Evolutionary conservation across 1,140 invertebrate species (phyloP).

Genomic region (Pseudomyrmex flavicornis): DNA sequence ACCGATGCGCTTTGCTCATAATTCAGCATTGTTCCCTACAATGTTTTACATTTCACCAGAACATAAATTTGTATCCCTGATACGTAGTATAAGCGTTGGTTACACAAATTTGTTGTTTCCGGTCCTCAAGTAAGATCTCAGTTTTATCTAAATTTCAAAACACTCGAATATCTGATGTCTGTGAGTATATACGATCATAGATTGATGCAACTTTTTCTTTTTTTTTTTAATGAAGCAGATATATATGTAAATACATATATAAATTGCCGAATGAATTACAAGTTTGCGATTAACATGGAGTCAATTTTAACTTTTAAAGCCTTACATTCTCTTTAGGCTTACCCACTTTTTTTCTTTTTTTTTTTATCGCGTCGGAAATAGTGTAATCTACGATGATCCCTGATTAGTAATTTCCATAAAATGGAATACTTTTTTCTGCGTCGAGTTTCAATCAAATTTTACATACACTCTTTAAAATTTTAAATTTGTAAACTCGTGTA

Average conservation of each 20-base stretch:
- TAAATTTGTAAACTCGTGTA: constrained; percentile 61
- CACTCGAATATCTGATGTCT: constrained; percentile 20
- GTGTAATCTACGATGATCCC: constrained; percentile 69
- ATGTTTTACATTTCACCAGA: too few species aligned
- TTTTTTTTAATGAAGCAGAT: constrained; percentile 31
- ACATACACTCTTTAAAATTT: constrained; percentile 55
- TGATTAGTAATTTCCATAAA: constrained; percentile 66
- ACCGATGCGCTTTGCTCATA: too few species aligned
- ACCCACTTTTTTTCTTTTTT: constrained; percentile 42
- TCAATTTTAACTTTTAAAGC: constrained; percentile 63
- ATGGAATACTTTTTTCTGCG: constrained; percentile 44
- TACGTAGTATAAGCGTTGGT: too few species aligned
- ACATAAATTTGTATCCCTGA: too few species aligned
- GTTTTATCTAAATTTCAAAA: constrained; percentile 21
- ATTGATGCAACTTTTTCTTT: constrained; percentile 15
- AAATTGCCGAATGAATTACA: constrained; percentile 42
- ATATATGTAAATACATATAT: not conserved
- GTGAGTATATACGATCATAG: constrained; percentile 26
- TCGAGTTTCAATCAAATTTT: constrained; percentile 47
- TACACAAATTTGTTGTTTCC: too few species aligned
- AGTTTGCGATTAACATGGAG: constrained; percentile 41
- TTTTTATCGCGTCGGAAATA: constrained; percentile 65
- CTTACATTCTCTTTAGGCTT: constrained; percentile 41
- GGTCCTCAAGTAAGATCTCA: not conserved
- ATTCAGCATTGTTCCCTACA: too few species aligned